These are phyloP conservation scores for Stegostoma tigrinum DNA, from an alignment of 2,113 vertebrate species.

Conservation along the genomic window DNA sequence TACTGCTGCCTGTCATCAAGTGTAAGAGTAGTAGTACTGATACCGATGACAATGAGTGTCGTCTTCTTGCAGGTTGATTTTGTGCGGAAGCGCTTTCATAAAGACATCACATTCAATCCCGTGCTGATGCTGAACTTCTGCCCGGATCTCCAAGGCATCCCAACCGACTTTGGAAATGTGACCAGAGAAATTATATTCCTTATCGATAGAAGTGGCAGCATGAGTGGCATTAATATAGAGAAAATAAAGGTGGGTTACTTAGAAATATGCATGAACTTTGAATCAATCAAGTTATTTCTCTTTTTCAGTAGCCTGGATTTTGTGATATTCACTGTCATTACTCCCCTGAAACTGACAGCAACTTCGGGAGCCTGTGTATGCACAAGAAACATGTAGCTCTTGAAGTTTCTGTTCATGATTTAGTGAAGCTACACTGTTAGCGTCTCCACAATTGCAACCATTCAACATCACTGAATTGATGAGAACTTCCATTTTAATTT, in stretches of 20 bases:
- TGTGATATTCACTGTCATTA: not conserved
- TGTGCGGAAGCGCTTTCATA: conserved; percentile 84
- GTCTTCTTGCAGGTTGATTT: conserved; percentile 71
- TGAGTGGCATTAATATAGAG: conserved; percentile 56
- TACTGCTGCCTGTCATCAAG: not conserved
- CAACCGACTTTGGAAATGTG: conserved; percentile 64
- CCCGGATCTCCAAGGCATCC: conserved; percentile 58
- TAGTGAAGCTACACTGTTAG: too few species aligned
- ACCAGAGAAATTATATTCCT: conserved; percentile 84
- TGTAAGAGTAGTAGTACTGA: not conserved
- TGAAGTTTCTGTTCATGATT: too few species aligned
- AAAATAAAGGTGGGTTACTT: conserved; percentile 62
- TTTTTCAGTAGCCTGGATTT: not conserved
- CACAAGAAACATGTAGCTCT: too few species aligned
- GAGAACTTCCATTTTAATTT: too few species aligned
- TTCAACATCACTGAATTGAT: too few species aligned
- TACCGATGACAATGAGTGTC: not conserved
- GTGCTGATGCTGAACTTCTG: conserved; percentile 96
- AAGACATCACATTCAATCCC: conserved; percentile 82
- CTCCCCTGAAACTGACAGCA: not conserved
- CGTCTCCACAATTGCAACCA: too few species aligned
- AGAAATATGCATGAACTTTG: not conserved
- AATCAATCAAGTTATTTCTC: not conserved
- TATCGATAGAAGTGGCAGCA: conserved; percentile 61
- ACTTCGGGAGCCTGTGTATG: not conserved